A percentile compares a stretch with the other conserved stretches of the same genome.
These are phyloP conservation scores for Margarornis squamiger DNA, from an alignment of 2,797 vertebrate genomes.

Conservation along the genomic window DNA sequence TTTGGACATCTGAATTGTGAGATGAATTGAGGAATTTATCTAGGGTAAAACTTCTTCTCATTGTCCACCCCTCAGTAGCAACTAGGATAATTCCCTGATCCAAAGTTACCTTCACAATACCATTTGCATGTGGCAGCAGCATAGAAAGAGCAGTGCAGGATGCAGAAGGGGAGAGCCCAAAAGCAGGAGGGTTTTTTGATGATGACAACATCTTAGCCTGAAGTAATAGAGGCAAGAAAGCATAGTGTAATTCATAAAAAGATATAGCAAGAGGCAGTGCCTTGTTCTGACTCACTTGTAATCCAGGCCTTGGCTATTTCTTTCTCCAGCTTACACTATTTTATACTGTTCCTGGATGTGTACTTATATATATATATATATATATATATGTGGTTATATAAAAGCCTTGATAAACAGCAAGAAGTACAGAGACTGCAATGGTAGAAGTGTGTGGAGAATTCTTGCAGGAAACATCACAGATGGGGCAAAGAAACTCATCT, in stretches of 20 bases:
- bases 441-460: background rate
- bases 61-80: rapidly evolving
- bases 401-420: background rate
- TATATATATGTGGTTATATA: background rate
- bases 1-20: background rate
- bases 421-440: background rate
- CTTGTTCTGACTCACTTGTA: background rate
- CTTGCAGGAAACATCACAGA: background rate
- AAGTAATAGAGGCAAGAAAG: background rate
- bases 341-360: background rate
- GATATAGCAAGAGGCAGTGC: background rate
- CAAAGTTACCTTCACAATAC: background rate
- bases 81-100: background rate
- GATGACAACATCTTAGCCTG: background rate
- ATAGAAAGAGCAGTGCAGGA: background rate
- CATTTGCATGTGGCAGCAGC: rapidly evolving
- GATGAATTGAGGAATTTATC: background rate
- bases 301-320: background rate
- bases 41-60: background rate
- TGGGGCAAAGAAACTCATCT: background rate
- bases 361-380: background rate
- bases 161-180: background rate
- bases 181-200: background rate
- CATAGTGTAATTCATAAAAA: background rate
- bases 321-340: background rate